Evolutionary conservation across 2,888 invertebrate species (phyloP).

Genomic region (Meteorus colon): DNA sequence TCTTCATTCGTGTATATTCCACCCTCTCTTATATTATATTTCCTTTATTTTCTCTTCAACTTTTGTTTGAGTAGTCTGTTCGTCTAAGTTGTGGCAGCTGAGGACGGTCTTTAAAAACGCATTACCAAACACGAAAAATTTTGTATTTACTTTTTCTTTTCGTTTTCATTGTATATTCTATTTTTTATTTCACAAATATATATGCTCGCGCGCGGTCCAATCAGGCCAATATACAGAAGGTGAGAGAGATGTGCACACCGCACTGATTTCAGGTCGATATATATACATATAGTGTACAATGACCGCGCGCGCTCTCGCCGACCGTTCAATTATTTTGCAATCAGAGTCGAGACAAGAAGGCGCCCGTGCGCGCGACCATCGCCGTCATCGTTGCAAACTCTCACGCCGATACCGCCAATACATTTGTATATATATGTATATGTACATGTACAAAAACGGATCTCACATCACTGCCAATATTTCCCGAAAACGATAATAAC

Average conservation of each 20-base stretch:
- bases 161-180: slow-evolving; percentile 12
- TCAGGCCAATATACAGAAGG: slow-evolving; percentile 65
- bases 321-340: slow-evolving; percentile 73
- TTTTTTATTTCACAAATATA: not conserved
- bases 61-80: slow-evolving; percentile 2
- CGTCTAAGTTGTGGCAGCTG: slow-evolving; percentile 5
- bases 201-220: slow-evolving; percentile 57
- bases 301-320: slow-evolving; percentile 55
- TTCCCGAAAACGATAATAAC: not conserved
- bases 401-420: slow-evolving; percentile 32
- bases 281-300: not conserved
- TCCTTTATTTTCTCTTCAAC: not conserved
- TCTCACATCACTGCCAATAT: slow-evolving; percentile 43
- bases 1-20: slow-evolving; percentile 15
- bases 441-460: not conserved
- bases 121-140: slow-evolving; percentile 66
- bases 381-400: slow-evolving; percentile 23
- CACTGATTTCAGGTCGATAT: slow-evolving; percentile 61
- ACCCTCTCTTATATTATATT: slow-evolving; percentile 25
- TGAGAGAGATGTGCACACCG: slow-evolving; percentile 56
- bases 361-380: slow-evolving; percentile 34
- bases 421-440: slow-evolving; percentile 38
- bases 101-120: slow-evolving; percentile 73
- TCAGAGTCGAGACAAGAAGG: slow-evolving; percentile 61
- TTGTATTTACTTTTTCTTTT: slow-evolving; percentile 44